Conservation (phyloP, 92 coral and sea anemone species). For the Parazoanthus swiftii region DNA sequence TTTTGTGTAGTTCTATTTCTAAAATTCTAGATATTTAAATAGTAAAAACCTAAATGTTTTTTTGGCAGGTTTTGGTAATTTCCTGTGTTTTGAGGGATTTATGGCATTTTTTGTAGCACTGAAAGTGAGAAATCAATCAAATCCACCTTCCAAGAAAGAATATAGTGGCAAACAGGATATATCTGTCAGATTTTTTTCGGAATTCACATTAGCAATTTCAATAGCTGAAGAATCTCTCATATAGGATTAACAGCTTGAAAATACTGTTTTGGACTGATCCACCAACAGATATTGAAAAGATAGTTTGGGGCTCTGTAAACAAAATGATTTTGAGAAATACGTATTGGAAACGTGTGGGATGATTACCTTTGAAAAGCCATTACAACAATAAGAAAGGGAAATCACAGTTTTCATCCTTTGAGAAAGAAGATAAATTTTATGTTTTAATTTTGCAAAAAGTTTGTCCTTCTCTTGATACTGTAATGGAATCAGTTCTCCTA, state of each 20-base stretch:
- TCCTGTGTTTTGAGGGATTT: conserved; percentile 11
- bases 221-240: background rate
- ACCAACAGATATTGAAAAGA: background rate
- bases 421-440: conserved; percentile 1
- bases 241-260: background rate
- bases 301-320: conserved; percentile 3
- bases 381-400: conserved; percentile 3
- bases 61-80: background rate
- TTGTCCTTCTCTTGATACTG: background rate
- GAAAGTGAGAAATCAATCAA: conserved; percentile 27
- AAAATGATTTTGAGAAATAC: background rate
- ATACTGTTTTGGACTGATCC: conserved; percentile 8
- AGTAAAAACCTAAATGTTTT: background rate
- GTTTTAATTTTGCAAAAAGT: background rate
- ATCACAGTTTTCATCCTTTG: conserved; percentile 6
- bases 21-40: too few relatives aligned
- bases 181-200: background rate
- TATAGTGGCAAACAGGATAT: background rate
- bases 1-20: background rate
- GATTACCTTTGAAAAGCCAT: background rate
- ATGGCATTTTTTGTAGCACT: background rate
- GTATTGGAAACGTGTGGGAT: conserved; percentile 21
- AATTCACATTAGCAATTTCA: background rate
- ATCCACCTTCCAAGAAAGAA: background rate
- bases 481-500: background rate